Percentiles rank a stretch among this genome's conserved stretches.
Evolutionary conservation across 2,113 vertebrate species (phyloP).

Genomic region (Acanthochromis polyacanthus): DNA sequence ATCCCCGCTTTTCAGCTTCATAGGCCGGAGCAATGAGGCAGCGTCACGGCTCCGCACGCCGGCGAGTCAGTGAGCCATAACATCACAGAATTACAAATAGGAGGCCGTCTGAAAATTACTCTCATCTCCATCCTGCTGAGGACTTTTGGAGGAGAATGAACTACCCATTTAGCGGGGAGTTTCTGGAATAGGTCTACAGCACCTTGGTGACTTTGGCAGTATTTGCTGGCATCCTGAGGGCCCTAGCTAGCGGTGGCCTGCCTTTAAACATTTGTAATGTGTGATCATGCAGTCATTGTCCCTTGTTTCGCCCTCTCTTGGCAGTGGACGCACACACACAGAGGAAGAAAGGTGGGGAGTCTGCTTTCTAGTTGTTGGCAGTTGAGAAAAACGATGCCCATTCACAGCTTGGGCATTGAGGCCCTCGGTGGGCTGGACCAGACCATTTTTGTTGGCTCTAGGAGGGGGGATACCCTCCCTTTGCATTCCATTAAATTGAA

Average conservation of each 20-base stretch:
- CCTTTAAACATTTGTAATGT: conserved; percentile 66
- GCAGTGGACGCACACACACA: conserved; percentile 66
- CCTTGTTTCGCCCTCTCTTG: conserved; percentile 61
- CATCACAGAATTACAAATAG: conserved; percentile 59
- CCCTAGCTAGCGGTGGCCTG: conserved; percentile 26
- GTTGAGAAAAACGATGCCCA: conserved; percentile 69
- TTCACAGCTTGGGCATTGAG: conserved; percentile 66
- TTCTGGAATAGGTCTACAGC: conserved; percentile 42
- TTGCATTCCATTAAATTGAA: conserved; percentile 52
- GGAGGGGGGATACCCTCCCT: conserved; percentile 36
- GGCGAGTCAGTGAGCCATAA: conserved; percentile 34
- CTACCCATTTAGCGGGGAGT: neutral
- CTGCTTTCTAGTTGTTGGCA: conserved; percentile 72
- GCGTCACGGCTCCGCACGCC: conserved; percentile 11
- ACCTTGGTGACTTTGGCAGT: conserved; percentile 43
- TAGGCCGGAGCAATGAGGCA: conserved; percentile 38
- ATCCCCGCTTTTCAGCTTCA: conserved; percentile 23
- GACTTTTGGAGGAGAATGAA: conserved; percentile 43
- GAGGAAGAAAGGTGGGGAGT: conserved; percentile 58
- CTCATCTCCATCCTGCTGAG: conserved; percentile 49
- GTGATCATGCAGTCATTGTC: conserved; percentile 66
- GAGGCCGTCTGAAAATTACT: conserved; percentile 36
- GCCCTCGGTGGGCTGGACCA: conserved; percentile 41
- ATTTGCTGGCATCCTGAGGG: conserved; percentile 30
- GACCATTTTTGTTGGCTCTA: conserved; percentile 50